Conservation (phyloP, 2,797 vertebrate species). For the Paramormyrops hopkinsi region DNA sequence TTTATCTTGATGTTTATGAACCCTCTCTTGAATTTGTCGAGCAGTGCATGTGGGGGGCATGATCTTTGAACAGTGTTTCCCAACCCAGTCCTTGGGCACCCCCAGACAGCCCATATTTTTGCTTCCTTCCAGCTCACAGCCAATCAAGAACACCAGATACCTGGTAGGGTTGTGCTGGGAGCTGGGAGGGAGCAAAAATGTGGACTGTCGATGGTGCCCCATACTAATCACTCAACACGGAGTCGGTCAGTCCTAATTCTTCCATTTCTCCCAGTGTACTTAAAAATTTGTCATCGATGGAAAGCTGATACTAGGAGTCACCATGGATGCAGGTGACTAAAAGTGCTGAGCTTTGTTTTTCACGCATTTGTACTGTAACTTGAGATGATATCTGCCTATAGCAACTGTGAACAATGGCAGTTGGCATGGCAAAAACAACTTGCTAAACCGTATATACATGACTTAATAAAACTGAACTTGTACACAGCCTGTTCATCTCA, state of each 20-base stretch:
- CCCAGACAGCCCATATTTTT: neutral
- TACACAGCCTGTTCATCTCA: neutral
- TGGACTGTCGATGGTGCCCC: neutral
- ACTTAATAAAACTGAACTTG: neutral
- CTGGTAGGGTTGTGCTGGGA: neutral
- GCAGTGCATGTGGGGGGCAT: neutral
- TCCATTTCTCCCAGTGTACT: neutral
- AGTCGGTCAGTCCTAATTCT: neutral
- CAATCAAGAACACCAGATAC: neutral
- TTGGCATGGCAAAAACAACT: neutral
- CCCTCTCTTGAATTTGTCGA: neutral
- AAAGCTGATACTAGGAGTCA: neutral
- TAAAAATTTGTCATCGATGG: neutral
- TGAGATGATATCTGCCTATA: neutral
- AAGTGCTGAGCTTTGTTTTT: neutral
- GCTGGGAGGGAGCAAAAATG: neutral
- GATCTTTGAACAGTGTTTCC: neutral
- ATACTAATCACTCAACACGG: neutral
- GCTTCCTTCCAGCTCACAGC: neutral
- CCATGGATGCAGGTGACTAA: neutral
- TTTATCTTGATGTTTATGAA: neutral
- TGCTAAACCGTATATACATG: neutral
- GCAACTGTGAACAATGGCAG: neutral
- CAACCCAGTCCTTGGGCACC: neutral
- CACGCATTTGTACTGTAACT: neutral